Conservation (phyloP, 2,113 vertebrate species). For the Danionella cerebrum region DNA sequence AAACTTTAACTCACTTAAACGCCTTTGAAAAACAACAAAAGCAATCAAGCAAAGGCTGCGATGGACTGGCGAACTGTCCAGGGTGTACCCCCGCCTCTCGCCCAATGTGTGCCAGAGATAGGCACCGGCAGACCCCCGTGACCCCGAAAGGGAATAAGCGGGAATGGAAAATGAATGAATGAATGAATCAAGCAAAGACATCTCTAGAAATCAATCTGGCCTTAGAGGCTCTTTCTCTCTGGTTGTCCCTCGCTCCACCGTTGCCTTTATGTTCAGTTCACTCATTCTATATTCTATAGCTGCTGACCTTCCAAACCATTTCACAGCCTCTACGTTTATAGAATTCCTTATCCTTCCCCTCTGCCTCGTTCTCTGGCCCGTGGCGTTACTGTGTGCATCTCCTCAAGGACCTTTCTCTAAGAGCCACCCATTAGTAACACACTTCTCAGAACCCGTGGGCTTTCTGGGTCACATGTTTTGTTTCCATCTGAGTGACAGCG, state of each 20-base stretch:
- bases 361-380: background rate
- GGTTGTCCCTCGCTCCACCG: background rate
- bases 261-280: background rate
- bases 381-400: background rate
- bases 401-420: conserved; percentile 1
- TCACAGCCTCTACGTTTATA: conserved; percentile 16
- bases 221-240: background rate
- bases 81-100: too few relatives aligned
- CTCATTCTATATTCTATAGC: background rate
- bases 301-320: conserved; percentile 15
- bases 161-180: too few relatives aligned
- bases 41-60: too few relatives aligned
- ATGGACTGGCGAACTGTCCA: too few relatives aligned
- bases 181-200: background rate
- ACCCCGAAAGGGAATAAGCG: too few relatives aligned
- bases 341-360: background rate
- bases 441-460: conserved; percentile 12
- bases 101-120: too few relatives aligned
- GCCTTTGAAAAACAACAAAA: too few relatives aligned
- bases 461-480: conserved; percentile 5
- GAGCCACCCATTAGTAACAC: conserved; percentile 23
- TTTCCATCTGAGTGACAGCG: conserved; percentile 19
- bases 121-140: too few relatives aligned
- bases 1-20: too few relatives aligned
- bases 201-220: background rate